Evolutionary conservation across 2,888 invertebrate genomes (phyloP).

Genomic region (Timema cristinae): DNA sequence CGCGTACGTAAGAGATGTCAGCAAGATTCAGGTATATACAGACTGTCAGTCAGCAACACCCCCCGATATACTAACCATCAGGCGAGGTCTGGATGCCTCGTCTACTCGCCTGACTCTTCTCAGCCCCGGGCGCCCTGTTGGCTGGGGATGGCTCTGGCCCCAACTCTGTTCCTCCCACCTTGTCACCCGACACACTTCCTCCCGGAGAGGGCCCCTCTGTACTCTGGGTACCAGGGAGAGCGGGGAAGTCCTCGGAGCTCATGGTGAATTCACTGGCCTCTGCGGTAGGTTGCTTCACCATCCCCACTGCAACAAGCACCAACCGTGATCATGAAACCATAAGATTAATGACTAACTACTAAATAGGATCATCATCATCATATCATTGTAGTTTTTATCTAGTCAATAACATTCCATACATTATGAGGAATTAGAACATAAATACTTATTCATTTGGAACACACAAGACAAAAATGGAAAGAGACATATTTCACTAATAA

Average conservation of each 20-base stretch:
- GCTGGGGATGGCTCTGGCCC: constrained; percentile 34
- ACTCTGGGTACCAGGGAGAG: constrained; percentile 85
- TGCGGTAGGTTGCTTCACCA: constrained; percentile 91
- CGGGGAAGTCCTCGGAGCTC: constrained; percentile 99
- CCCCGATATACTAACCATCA: constrained; percentile 64
- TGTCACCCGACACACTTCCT: constrained; percentile 47
- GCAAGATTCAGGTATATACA: no score
- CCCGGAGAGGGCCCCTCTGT: constrained; percentile 62
- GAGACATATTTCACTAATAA: no score
- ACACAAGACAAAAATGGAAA: no score
- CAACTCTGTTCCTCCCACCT: constrained; percentile 26
- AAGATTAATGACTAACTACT: no score
- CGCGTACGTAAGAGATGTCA: no score
- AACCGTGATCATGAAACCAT: no score
- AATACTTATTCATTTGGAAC: no score
- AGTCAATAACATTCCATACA: no score
- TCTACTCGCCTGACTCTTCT: constrained; percentile 48
- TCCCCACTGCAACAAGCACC: constrained; percentile 63
- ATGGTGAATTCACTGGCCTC: constrained; percentile 94
- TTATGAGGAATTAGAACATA: no score
- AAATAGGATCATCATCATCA: no score
- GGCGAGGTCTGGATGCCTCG: constrained; percentile 93
- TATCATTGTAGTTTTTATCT: no score
- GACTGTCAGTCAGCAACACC: background rate
- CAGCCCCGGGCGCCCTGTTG: constrained; percentile 34